Conservation (phyloP, 2,797 vertebrate species). For the Limosa lapponica region DNA sequence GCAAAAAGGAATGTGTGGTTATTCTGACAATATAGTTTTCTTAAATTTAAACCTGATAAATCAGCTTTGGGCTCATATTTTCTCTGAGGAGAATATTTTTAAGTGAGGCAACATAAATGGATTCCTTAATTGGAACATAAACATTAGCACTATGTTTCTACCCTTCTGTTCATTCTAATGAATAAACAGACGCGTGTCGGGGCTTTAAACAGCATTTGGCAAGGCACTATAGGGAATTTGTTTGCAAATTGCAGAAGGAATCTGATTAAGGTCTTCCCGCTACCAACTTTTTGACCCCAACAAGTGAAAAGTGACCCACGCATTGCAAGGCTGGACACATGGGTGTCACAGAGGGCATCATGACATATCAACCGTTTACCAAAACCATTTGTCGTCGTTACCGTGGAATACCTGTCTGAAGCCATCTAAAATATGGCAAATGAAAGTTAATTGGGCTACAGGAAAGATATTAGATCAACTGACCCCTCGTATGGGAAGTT, state of each 20-base stretch:
- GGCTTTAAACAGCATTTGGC: constrained; percentile 3
- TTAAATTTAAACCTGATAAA: constrained; percentile 65
- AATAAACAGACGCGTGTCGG: neutral
- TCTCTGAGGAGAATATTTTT: constrained; percentile 23
- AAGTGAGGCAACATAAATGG: constrained; percentile 5
- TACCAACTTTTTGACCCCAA: neutral
- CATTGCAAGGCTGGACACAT: neutral
- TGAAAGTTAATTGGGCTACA: neutral
- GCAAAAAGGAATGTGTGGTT: constrained; percentile 66
- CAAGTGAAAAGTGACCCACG: neutral
- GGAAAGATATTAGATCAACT: neutral
- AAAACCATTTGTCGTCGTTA: neutral
- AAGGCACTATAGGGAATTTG: neutral
- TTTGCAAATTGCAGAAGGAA: neutral
- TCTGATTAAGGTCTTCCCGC: neutral
- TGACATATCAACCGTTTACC: neutral
- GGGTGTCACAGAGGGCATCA: neutral
- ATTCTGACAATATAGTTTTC: constrained; percentile 63
- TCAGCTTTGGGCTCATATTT: constrained; percentile 17
- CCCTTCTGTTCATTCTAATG: neutral
- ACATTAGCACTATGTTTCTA: constrained; percentile 8
- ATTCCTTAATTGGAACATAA: constrained; percentile 35
- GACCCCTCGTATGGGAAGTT: neutral
- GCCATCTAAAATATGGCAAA: neutral
- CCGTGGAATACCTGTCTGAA: neutral